Percentiles rank a stretch among this genome's conserved stretches.
These are phyloP conservation scores for Sinocyclocheilus maitianheensis DNA, from an alignment of 2,113 vertebrate species.

Conservation along the genomic window DNA sequence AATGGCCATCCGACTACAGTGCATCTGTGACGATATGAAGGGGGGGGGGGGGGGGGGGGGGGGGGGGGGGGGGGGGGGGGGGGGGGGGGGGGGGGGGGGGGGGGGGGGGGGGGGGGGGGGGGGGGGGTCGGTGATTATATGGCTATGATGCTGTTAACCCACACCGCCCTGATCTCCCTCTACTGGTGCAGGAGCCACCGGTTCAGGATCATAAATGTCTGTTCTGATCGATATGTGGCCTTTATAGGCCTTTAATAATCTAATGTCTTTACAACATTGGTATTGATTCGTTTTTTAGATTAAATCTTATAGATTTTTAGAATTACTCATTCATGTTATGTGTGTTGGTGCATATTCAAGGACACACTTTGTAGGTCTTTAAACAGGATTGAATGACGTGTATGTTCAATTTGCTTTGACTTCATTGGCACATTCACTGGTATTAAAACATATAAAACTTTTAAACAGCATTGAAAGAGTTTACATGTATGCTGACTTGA, in stretches of 20 bases:
- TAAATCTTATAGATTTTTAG: conserved; percentile 4
- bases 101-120: conserved; percentile 36
- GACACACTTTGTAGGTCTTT: neutral
- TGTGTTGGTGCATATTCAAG: neutral
- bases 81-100: conserved; percentile 42
- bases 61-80: conserved; percentile 49
- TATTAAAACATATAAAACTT: neutral
- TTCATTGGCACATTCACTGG: neutral
- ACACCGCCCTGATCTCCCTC: conserved; percentile 60
- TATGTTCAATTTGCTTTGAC: neutral
- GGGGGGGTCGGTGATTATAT: conserved; percentile 50
- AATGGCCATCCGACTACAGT: conserved; percentile 27
- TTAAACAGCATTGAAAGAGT: neutral
- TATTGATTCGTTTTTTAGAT: neutral
- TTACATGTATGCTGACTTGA: neutral
- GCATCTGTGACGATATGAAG: conserved; percentile 28
- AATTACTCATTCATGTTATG: neutral
- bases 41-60: conserved; percentile 48
- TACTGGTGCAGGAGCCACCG: conserved; percentile 59
- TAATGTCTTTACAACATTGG: neutral
- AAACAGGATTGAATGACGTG: neutral
- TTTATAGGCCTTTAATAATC: conserved; percentile 14
- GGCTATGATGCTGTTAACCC: conserved; percentile 41
- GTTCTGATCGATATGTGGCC: conserved; percentile 21
- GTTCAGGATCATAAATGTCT: conserved; percentile 23